These are phyloP conservation scores for Margaritifera margaritifera DNA, from an alignment of 2,888 invertebrate genomes.

Conservation along the genomic window DNA sequence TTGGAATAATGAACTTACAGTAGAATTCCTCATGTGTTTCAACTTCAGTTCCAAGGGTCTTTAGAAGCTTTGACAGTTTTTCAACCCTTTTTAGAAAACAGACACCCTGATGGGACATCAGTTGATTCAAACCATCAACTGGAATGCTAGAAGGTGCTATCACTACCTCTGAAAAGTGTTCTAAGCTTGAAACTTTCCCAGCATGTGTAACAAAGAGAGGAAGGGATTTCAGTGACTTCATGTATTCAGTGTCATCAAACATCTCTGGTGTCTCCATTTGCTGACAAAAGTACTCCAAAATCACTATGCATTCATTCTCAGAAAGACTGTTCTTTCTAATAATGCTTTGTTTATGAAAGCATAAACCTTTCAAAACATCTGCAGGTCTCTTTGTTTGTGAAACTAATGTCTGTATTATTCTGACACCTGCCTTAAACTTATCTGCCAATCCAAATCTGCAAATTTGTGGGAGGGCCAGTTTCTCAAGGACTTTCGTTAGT, in stretches of 20 bases:
- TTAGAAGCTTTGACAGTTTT: too few relatives aligned
- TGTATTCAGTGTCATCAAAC: background rate
- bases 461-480: too few relatives aligned
- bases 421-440: too few relatives aligned
- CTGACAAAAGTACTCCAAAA: conserved; percentile 4
- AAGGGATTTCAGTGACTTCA: background rate
- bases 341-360: too few relatives aligned
- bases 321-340: too few relatives aligned
- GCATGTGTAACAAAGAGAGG: conserved; percentile 3
- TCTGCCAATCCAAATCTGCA: too few relatives aligned
- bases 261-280: background rate
- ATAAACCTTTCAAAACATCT: too few relatives aligned
- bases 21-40: background rate
- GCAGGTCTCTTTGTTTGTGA: too few relatives aligned
- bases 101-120: too few relatives aligned
- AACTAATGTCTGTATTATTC: too few relatives aligned
- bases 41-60: background rate
- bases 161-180: background rate
- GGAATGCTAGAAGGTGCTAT: conserved; percentile 1
- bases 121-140: background rate
- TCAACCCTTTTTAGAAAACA: too few relatives aligned
- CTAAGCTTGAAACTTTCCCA: background rate
- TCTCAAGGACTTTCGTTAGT: too few relatives aligned
- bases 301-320: background rate
- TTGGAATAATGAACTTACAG: background rate